Evolutionary conservation across 1,140 invertebrate species (phyloP), one percentile per base, ranked within the genome.

Genomic region (Drosophila melanica): DNA sequence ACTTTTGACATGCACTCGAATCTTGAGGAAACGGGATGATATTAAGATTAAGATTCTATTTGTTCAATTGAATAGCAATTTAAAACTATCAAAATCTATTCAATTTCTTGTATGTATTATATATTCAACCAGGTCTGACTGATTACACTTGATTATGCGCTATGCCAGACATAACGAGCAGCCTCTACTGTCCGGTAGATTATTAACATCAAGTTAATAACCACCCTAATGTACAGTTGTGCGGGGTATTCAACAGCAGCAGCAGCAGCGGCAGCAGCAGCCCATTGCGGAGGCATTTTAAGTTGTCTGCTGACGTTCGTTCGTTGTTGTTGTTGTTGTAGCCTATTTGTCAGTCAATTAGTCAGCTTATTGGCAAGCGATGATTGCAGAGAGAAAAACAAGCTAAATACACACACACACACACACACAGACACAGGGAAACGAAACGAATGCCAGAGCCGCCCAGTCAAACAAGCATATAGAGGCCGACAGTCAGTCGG

Each of bases 351-450:
- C 84, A 89, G 84, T 89, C 84, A 89, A 89, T 89, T 89, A 89
- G 84, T 89, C 85, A 89, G 84, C 84, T 89, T 89, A 89, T 89
- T 89, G 84, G 84, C 84, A 90, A 89, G 84, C 79, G 85, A 90
- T 89, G 84, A 89, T 89, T 89, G 78, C 85, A 84, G 62, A 75
- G 67, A 71, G 73, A 79, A 79, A 87, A 87, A 79, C 70, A 84
- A 80, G 82, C 82, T 72, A 87, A 65, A 77, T 70, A 77, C 68
- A 81, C 78, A 70, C 59, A 63, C 58, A 75, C 57, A 76, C 60
- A 71, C 30, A 64, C 42, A 35, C 11, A 62, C 42, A 35, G 6
- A 62, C 42, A 18, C 10, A 47, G 11, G 20, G 41, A 14, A 39
- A 8, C 48, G n/a, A n/a, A 27, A 30, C 20, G 20, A 50, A 30